Percentiles rank a stretch among this genome's conserved stretches.
Evolutionary conservation across 2,113 vertebrate genomes (phyloP).

Genomic region (Psammodynastes pulverulentus): DNA sequence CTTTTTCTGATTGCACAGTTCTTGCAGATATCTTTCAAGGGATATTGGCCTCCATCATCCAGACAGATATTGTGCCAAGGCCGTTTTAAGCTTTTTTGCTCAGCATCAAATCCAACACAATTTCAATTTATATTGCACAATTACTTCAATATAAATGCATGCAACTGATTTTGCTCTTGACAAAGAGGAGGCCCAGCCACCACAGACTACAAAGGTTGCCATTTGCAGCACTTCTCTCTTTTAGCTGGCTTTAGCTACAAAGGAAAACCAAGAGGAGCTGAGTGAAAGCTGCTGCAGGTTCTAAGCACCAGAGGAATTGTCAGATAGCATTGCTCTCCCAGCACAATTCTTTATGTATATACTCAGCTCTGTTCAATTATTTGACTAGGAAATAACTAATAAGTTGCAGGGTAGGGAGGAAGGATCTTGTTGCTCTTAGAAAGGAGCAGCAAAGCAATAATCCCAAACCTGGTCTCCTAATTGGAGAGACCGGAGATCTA

Average conservation of each 20-base stretch:
- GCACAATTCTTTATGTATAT: background rate
- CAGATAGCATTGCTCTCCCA: background rate
- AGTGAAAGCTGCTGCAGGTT: background rate
- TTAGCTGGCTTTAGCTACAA: constrained; percentile 7
- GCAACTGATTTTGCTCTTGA: background rate
- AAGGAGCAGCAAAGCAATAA: background rate
- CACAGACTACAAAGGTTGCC: background rate
- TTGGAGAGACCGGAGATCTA: background rate
- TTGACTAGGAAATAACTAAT: background rate
- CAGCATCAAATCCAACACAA: background rate
- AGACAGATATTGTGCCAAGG: background rate
- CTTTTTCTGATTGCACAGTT: constrained; percentile 45
- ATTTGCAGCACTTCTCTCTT: background rate
- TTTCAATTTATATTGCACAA: background rate
- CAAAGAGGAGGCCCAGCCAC: background rate
- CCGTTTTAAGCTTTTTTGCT: background rate
- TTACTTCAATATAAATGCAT: background rate
- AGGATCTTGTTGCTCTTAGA: background rate
- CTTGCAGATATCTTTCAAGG: constrained; percentile 32
- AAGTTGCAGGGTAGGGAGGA: background rate
- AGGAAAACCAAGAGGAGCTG: background rate
- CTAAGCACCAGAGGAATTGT: background rate
- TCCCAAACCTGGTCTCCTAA: background rate
- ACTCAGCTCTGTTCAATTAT: background rate
- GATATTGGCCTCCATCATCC: constrained; percentile 28